These are phyloP conservation scores for Leucoraja ocellata DNA, from an alignment of 2,797 vertebrate genomes.

Conservation along the genomic window DNA sequence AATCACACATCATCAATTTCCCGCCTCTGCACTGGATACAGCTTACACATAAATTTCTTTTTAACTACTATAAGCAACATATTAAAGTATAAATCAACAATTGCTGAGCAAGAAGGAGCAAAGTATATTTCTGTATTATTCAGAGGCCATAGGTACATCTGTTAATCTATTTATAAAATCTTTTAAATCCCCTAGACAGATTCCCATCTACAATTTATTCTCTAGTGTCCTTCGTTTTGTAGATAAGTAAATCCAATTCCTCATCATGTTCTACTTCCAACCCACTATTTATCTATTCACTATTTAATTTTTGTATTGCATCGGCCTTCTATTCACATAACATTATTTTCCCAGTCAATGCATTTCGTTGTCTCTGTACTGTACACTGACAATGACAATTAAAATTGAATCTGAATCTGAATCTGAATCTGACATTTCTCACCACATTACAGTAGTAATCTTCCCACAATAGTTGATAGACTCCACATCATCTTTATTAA, in stretches of 20 bases:
- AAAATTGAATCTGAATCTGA: too few relatives aligned
- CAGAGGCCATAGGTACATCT: not conserved
- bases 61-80: not conserved
- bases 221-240: not conserved
- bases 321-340: not conserved
- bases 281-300: not conserved
- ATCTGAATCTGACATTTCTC: too few relatives aligned
- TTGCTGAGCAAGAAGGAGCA: not conserved
- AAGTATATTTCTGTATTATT: not conserved
- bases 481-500: not conserved
- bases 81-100: not conserved
- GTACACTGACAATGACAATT: too few relatives aligned
- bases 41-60: not conserved
- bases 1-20: conserved; percentile 12
- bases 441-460: too few relatives aligned
- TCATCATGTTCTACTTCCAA: not conserved
- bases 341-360: not conserved
- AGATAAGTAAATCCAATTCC: conserved; percentile 1
- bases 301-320: not conserved
- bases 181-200: not conserved
- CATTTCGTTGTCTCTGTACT: too few relatives aligned
- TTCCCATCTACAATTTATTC: not conserved
- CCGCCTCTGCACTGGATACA: not conserved
- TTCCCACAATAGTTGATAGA: not conserved
- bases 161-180: not conserved